Conservation (phyloP, 2,113 vertebrate species). For the Carlito syrichta region DNA sequence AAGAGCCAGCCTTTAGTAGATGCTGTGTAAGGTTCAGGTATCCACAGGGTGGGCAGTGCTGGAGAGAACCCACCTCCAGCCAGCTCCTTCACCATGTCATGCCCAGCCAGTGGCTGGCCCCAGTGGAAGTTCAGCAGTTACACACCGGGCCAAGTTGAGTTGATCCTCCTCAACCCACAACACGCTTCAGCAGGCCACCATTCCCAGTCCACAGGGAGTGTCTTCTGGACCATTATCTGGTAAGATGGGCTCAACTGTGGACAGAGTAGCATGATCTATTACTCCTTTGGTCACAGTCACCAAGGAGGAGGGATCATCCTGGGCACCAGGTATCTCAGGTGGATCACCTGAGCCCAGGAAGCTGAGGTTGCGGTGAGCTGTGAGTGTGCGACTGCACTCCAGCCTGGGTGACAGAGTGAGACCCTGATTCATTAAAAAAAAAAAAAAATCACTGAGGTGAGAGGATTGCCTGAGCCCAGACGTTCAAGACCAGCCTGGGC, state of each 20-base stretch:
- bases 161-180: too few species aligned
- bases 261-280: neutral
- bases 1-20: too few species aligned
- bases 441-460: too few species aligned
- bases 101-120: neutral
- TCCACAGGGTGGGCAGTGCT: neutral
- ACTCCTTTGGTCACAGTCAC: neutral
- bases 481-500: too few species aligned
- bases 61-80: fast-evolving
- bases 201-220: fast-evolving
- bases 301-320: neutral
- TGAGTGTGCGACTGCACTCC: too few species aligned
- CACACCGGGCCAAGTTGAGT: neutral
- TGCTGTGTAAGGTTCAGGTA: neutral
- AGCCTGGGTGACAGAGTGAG: too few species aligned
- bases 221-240: too few species aligned
- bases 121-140: fast-evolving
- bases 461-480: too few species aligned
- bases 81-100: neutral
- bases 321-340: neutral
- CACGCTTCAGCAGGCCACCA: neutral
- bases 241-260: neutral
- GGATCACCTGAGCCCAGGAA: too few species aligned
- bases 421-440: too few species aligned
- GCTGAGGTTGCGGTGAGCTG: too few species aligned